Base-by-base conservation (phyloP, 1,140 invertebrate species). In the Solen grandis region DNA sequence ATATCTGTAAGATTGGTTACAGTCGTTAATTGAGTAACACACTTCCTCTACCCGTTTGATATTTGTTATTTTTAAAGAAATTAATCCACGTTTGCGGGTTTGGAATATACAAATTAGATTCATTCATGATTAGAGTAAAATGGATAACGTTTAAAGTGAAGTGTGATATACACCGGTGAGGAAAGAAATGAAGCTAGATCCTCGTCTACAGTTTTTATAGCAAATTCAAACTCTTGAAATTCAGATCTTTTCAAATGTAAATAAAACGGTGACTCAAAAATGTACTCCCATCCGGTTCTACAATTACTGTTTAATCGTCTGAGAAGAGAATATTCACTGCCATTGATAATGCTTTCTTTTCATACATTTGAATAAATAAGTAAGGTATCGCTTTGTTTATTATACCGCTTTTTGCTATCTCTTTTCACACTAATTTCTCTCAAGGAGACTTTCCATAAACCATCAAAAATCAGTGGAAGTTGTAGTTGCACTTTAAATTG, bases 131-230 rank as follows among this genome's bases (percentile, higher is more conserved):
- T 83, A 41, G 66, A 19, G 35, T 63, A 52, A 77, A 83, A 84
- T 57, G 78, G 78, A 65, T 65, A 84, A n/a, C 72, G 59, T 68
- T 69, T 81, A 19, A 84, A 81, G 36, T 84, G 83, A 77, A 84
- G 83, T 68, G 73, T 84, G 31, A 78, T 19, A 27, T 66, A 77
- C 29, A 74, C 29, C n/a, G 77, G 66, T 27, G 52, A 57, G 41
- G 36, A 54, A 36, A 84, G 14, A 81, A 84, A 81, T 84, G 77
- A 81, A 55, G 68, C 78, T 16, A 84, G 59, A 36, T 73, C 36
- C 33, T 55, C 60, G 22, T 74, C 27, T 19, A 14, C 38, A 16
- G 74, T 69, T 22, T 76, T 81, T 79, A 84, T 84, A 75, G 72
- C 72, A 57, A 84, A 78, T 41, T 84, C 75, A 22, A 82, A 50